phyloP scores from a whole-genome alignment of 2,797 vertebrate genomes.

The Myioborus miniatus region DNA sequence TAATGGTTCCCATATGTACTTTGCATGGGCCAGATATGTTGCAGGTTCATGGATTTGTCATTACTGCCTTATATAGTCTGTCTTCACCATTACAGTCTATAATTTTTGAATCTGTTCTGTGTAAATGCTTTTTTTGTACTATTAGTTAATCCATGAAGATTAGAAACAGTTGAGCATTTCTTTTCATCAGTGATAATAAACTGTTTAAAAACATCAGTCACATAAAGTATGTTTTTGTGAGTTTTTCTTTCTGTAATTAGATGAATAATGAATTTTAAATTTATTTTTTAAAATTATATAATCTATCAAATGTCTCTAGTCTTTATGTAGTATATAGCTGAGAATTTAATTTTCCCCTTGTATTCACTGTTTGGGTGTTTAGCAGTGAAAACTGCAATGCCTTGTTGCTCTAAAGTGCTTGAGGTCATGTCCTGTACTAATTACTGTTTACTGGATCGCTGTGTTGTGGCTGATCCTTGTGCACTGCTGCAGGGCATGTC shows the following conservation, averaged over 20 bases:
- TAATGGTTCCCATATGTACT: not conserved
- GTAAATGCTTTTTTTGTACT: not conserved
- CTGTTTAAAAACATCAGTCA: not conserved
- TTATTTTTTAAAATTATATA: not conserved
- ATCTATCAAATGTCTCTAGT: not conserved
- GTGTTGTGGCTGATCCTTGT: not conserved
- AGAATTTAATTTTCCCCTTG: not conserved
- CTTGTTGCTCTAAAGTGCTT: not conserved
- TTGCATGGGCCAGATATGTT: not conserved
- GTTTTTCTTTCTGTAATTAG: not conserved
- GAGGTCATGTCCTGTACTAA: not conserved
- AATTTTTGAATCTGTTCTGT: not conserved
- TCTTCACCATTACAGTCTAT: not conserved
- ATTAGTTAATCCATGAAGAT: not conserved
- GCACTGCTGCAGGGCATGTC: rapidly evolving
- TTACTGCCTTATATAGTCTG: not conserved
- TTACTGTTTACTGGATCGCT: not conserved
- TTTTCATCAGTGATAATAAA: not conserved
- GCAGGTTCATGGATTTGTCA: not conserved
- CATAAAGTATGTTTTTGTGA: not conserved
- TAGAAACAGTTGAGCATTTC: not conserved
- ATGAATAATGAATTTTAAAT: not conserved
- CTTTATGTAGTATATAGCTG: not conserved
- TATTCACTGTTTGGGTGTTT: not conserved
- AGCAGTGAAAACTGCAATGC: not conserved